phyloP scores from a whole-genome alignment of 2,797 vertebrate species.

The Mastacembelus armatus region DNA sequence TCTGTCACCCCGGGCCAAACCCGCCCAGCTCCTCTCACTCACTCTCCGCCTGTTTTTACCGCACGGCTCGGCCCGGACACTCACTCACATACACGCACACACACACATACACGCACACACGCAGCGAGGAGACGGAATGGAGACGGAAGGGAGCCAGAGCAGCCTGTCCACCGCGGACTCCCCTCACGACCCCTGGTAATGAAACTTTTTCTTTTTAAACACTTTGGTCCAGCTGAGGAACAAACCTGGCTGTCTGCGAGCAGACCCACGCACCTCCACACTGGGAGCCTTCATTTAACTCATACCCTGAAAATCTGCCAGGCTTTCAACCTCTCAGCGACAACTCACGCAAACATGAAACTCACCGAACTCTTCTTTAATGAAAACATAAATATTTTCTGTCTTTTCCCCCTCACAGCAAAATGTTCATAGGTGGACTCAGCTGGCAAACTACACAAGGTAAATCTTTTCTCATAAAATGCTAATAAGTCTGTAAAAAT shows the following conservation, averaged over 20 bases:
- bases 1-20: constrained; percentile 83
- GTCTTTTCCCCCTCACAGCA: constrained; percentile 85
- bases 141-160: constrained; percentile 96
- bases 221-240: constrained; percentile 47
- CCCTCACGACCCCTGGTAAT: constrained; percentile 97
- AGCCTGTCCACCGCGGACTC: constrained; percentile 95
- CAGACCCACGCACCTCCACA: constrained; percentile 52
- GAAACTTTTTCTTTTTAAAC: constrained; percentile 39
- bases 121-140: constrained; percentile 86
- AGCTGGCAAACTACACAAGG: constrained; percentile 99
- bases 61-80: constrained; percentile 82
- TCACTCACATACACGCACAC: constrained; percentile 54
- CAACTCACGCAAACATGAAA: constrained; percentile 21
- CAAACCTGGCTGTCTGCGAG: constrained; percentile 53
- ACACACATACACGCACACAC: constrained; percentile 51
- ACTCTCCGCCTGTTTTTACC: constrained; percentile 76
- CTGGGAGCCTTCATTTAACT: constrained; percentile 36
- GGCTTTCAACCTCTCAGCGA: constrained; percentile 10
- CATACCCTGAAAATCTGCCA: constrained; percentile 14
- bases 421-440: constrained; percentile 98
- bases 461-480: constrained; percentile 79
- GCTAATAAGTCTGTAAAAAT: constrained; percentile 31
- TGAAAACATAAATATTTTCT: constrained; percentile 46
- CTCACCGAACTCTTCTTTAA: constrained; percentile 4
- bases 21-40: constrained; percentile 81